Evolutionary conservation across 2,888 invertebrate species (phyloP).

Genomic region (Oxyteleia sp.): DNA sequence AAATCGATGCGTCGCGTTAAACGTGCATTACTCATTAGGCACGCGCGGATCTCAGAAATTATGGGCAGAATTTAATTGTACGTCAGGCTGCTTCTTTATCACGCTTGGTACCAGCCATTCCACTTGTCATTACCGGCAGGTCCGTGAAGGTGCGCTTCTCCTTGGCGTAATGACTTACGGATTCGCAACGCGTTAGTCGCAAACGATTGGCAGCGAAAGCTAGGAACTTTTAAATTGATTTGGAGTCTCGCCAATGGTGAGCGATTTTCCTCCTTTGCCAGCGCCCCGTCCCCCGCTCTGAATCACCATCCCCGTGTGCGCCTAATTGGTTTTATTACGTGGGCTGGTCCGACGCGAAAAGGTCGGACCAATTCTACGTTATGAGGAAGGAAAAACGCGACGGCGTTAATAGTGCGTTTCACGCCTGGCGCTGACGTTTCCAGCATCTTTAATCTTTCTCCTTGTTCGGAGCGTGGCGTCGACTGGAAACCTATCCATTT

Average conservation of each 20-base stretch:
- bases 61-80: slow-evolving; percentile 82
- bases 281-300: slow-evolving; percentile 56
- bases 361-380: slow-evolving; percentile 21
- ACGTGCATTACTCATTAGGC: slow-evolving; percentile 82
- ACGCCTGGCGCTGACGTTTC: slow-evolving; percentile 41
- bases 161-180: slow-evolving; percentile 81
- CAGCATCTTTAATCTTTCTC: slow-evolving; percentile 1
- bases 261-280: slow-evolving; percentile 80
- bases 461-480: slow-evolving; percentile 2
- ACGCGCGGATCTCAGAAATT: slow-evolving; percentile 77
- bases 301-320: slow-evolving; percentile 73
- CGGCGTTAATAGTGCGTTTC: slow-evolving; percentile 36
- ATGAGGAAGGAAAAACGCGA: slow-evolving; percentile 35
- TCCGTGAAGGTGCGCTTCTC: slow-evolving; percentile 15
- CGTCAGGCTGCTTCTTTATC: slow-evolving; percentile 47
- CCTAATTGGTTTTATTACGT: slow-evolving; percentile 85
- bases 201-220: slow-evolving; percentile 79
- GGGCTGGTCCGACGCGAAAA: slow-evolving; percentile 34
- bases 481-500: slow-evolving; percentile 10
- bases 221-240: slow-evolving; percentile 87
- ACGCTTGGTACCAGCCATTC: slow-evolving; percentile 54
- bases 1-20: slow-evolving; percentile 80
- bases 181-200: slow-evolving; percentile 78
- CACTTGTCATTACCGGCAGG: slow-evolving; percentile 71
- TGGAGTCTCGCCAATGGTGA: slow-evolving; percentile 85